These are phyloP conservation scores for Calameuta idolon DNA, from an alignment of 2,888 invertebrate species.

Conservation along the genomic window DNA sequence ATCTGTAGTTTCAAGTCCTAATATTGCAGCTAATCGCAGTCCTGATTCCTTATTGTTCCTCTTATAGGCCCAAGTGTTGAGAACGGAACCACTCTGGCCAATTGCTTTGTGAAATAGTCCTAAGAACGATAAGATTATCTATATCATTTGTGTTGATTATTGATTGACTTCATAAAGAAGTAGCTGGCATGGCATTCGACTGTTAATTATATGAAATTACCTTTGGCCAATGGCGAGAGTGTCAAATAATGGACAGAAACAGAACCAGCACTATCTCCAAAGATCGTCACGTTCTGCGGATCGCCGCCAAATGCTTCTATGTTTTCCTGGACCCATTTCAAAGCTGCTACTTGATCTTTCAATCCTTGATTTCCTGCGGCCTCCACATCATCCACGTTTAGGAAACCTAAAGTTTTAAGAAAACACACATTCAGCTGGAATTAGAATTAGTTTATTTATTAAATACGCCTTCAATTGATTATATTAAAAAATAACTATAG, in stretches of 20 bases:
- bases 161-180: neutral
- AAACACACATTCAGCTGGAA: too few relatives aligned
- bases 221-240: conserved; percentile 47
- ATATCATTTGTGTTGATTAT: neutral
- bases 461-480: too few relatives aligned
- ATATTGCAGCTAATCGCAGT: conserved; percentile 1
- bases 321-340: conserved; percentile 53
- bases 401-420: conserved; percentile 40
- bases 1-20: conserved; percentile 10
- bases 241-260: conserved; percentile 37
- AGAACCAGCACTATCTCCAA: conserved; percentile 50
- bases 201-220: conserved; percentile 29
- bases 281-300: conserved; percentile 49
- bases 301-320: conserved; percentile 53
- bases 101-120: conserved; percentile 56
- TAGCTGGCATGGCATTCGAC: neutral
- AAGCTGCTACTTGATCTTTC: conserved; percentile 50
- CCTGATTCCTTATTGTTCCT: neutral
- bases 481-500: too few relatives aligned
- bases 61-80: conserved; percentile 33
- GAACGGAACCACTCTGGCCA: conserved; percentile 42
- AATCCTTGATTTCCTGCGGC: conserved; percentile 56
- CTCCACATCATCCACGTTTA: conserved; percentile 47
- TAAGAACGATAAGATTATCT: conserved; percentile 22
- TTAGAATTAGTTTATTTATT: too few relatives aligned